Percentiles rank a stretch among this genome's conserved stretches.
Conservation (phyloP, 1,140 invertebrate genomes). For the Melitaea cinxia region DNA sequence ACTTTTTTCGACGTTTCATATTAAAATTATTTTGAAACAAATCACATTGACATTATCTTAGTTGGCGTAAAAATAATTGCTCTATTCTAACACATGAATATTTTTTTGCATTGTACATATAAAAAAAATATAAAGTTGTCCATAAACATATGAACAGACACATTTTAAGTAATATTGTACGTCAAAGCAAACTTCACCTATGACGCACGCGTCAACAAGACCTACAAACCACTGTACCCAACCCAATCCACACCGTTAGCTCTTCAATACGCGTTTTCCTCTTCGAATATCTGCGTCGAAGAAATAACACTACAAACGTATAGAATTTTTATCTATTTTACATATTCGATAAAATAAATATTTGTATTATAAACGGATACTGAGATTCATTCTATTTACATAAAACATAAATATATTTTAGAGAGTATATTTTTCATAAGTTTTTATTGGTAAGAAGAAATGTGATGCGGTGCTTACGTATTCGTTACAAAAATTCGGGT, state of each 20-base stretch:
- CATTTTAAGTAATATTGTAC: background rate
- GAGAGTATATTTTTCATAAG: too few species aligned
- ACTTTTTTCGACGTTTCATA: too few species aligned
- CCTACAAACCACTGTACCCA: conserved; percentile 22
- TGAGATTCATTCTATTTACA: background rate
- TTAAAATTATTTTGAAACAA: too few species aligned
- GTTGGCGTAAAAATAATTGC: too few species aligned
- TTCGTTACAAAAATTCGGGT: too few species aligned
- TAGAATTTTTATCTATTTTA: conserved; percentile 8
- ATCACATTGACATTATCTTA: too few species aligned
- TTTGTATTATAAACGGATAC: background rate
- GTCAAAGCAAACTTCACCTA: background rate
- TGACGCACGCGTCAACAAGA: conserved; percentile 24
- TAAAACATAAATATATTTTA: background rate
- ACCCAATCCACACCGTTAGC: conserved; percentile 18
- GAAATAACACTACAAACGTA: conserved; percentile 4
- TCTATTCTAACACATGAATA: too few species aligned
- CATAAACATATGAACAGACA: background rate
- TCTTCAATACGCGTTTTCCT: conserved; percentile 24
- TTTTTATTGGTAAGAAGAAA: too few species aligned
- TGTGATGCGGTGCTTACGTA: too few species aligned
- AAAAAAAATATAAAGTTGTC: background rate
- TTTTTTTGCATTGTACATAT: too few species aligned
- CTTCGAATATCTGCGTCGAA: conserved; percentile 19
- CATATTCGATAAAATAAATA: background rate